phyloP scores from a whole-genome alignment of 2,113 vertebrate species.

The Phyllostomus discolor region DNA sequence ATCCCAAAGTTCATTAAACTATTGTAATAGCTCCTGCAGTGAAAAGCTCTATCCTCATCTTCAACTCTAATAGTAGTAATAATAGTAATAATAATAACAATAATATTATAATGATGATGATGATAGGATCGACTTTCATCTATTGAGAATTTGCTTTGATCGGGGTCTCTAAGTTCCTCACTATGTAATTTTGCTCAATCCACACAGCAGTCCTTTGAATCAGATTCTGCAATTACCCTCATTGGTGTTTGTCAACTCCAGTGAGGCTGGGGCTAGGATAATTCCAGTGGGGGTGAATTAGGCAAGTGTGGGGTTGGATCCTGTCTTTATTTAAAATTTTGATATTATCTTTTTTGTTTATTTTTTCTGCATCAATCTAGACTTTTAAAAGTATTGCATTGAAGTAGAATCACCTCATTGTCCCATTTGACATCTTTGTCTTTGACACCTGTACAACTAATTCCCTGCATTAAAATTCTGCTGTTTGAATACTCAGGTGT shows the following conservation, averaged over 20 bases:
- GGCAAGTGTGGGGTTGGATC: background rate
- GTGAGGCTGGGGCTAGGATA: background rate
- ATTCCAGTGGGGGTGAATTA: background rate
- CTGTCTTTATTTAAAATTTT: background rate
- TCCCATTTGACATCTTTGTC: background rate
- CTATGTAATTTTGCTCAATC: background rate
- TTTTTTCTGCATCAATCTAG: background rate
- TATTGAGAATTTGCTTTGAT: background rate
- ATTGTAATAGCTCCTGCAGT: background rate
- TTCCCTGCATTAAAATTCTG: background rate
- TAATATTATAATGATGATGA: background rate
- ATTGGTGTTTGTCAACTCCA: background rate
- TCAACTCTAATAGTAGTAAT: background rate
- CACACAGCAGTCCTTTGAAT: background rate
- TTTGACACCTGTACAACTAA: background rate
- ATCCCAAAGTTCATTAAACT: background rate
- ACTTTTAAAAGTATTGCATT: background rate
- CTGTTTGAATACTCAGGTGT: background rate
- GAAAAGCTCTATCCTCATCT: background rate
- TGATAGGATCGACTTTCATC: background rate
- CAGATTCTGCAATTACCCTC: background rate
- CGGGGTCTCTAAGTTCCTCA: background rate
- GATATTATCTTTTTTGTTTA: background rate
- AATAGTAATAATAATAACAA: background rate
- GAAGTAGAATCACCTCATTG: background rate